Evolutionary conservation across 2,797 vertebrate species (phyloP).

Genomic region (Poecilia wingei): DNA sequence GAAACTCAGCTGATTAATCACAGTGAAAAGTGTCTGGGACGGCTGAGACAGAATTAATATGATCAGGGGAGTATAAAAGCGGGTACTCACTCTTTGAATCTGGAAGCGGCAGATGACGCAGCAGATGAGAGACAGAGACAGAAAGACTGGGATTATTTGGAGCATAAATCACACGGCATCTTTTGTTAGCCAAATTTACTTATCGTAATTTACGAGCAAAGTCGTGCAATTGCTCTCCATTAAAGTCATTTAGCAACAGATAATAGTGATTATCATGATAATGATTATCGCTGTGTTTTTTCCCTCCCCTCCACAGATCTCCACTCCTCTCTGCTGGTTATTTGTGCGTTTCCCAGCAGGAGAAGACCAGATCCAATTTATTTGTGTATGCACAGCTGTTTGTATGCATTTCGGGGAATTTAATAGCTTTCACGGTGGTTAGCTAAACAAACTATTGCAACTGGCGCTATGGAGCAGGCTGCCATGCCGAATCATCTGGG

Average conservation of each 20-base stretch:
- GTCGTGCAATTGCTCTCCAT: constrained; percentile 57
- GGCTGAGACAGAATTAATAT: constrained; percentile 39
- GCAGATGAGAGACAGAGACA: constrained; percentile 43
- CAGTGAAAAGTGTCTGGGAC: constrained; percentile 43
- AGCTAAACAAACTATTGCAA: constrained; percentile 65
- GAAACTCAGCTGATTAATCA: constrained; percentile 59
- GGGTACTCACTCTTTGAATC: constrained; percentile 99
- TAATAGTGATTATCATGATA: constrained; percentile 45
- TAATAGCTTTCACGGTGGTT: constrained; percentile 66
- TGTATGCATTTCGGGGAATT: constrained; percentile 50
- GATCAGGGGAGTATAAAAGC: constrained; percentile 39
- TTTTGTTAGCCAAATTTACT: constrained; percentile 47
- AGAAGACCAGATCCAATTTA: constrained; percentile 42
- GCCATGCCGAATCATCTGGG: constrained; percentile 52
- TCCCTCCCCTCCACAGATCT: constrained; percentile 13
- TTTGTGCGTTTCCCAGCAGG: constrained; percentile 48
- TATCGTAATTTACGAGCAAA: constrained; percentile 45
- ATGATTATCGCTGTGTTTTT: constrained; percentile 37
- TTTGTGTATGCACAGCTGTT: constrained; percentile 20
- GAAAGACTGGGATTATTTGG: constrained; percentile 47
- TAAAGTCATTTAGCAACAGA: constrained; percentile 54
- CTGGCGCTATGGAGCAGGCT: constrained; percentile 43
- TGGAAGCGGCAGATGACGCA: constrained; percentile 68
- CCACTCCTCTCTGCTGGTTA: constrained; percentile 30
- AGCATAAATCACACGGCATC: constrained; percentile 50